Evolutionary conservation across 2,888 invertebrate genomes (phyloP), one percentile per base, ranked within the genome.

Genomic region (Tinea pellionella): DNA sequence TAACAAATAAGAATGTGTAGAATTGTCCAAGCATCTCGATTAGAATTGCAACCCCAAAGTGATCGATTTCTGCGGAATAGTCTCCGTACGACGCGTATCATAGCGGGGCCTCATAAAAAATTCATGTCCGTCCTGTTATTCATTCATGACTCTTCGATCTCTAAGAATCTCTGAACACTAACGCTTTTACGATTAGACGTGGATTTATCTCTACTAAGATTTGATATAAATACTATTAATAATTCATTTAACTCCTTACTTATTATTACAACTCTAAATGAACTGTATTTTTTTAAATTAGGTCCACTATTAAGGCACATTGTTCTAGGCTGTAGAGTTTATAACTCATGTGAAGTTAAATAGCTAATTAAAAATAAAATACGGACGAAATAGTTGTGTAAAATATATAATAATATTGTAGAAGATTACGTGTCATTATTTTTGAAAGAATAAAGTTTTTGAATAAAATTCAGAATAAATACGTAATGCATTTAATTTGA

Each of bases 101-200:
- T 57, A 41, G 42, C 65, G 65, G 66, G 68, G 70, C 68, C 77
- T 76, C 74, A 82, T 85, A 78, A 81, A 85, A 82, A 72, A 85
- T 85, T 85, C 82, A 85, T 78, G 75, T 70, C 67, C 64, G 64
- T 57, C 65, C 67, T 70, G 72, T 81, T 80, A 82, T 73, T 79
- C 78, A 84, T 84, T 84, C 80, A 84, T 77, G 77, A 71, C 71
- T 69, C 70, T 69, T 72, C 71, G 68, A 68, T 67, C 66, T 69
- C 68, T 62, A 63, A 63, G 65, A 63, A 65, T 64, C 64, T 61
- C 63, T 64, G 65, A 59, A 64, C 65, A 65, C 59, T 61, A 67
- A 63, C n/a, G 64, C 66, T 63, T 57, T 32, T 32, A 30, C 30
- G 57, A 57, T 57, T 57, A 57, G 12, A 19, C 24, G 12, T 18